Base-by-base conservation (phyloP, 2,113 vertebrate genomes). In the Semicossyphus pulcher region DNA sequence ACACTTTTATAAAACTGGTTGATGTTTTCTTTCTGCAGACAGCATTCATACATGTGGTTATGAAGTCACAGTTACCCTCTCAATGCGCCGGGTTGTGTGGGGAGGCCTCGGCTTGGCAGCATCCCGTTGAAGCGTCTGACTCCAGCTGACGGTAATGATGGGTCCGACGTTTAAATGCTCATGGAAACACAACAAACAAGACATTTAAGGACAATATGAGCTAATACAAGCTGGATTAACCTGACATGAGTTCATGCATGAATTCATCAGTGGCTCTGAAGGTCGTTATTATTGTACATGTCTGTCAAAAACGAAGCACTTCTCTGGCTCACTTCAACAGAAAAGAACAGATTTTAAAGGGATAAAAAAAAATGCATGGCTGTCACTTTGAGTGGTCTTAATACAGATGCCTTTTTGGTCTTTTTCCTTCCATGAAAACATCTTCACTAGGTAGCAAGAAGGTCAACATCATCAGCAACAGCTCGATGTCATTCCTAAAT, bases 171-270 rank as follows among this genome's bases (percentile, higher is more conserved):
- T 34, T 10, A 59, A 63, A 82, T 57, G 59, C 31, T 66, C 80
- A 67, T 84, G 64, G 78, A 76, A 82, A 85, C 83, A 79, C 75
- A 89, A 76, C 84, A 85, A 88, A 88, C 68, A 76, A 41, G 62
- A 0, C 39, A 20, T 9, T n/a, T 47, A 28, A 20, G 36, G 23
- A 74, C 25, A 57, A 52, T 29, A 7, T 1, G 18, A 26, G 26
- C 52, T 18, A 41, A 31, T 28, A 21, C 39, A n/a, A 5, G 29
- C 7, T 60, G 16, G 12, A 39, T 53, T 39, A 53, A 7, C 41
- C 29, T 37, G 25, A 77, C 16, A 31, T 5, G 14, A 42, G 16
- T 18, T 42, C 10, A 26, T 23, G 15, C 36, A 42, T 41, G 2
- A 29, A 21, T n/a, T n/a, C 16, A 44, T 44, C 41, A 44, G 20